These are phyloP conservation scores for Chelonia mydas DNA, from an alignment of 2,797 vertebrate genomes.

Conservation along the genomic window DNA sequence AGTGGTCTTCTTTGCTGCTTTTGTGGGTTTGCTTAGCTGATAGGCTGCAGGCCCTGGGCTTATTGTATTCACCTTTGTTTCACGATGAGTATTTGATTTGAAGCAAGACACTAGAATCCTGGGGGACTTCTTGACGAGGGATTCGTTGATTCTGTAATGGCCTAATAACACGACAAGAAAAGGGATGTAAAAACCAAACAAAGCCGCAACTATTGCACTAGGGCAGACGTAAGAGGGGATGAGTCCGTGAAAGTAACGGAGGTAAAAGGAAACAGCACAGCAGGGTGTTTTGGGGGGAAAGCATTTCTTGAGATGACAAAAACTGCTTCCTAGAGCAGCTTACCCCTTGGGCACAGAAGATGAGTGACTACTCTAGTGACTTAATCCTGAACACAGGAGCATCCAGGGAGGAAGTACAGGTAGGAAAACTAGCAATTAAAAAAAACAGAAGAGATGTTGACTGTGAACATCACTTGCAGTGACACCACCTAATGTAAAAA, in stretches of 20 bases:
- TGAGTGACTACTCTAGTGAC: background rate
- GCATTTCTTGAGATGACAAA: background rate
- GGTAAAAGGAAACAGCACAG: background rate
- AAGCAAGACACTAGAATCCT: constrained; percentile 80
- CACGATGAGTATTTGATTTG: constrained; percentile 77
- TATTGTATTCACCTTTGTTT: background rate
- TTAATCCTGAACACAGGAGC: background rate
- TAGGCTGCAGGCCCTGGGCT: constrained; percentile 83
- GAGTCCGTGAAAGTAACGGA: background rate
- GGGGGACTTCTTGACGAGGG: constrained; percentile 73
- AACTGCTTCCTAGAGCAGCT: constrained; percentile 20
- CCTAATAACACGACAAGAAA: constrained; percentile 73
- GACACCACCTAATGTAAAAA: background rate
- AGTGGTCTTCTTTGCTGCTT: constrained; percentile 62
- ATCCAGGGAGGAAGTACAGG: background rate
- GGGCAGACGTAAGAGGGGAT: constrained; percentile 1
- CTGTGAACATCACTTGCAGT: background rate
- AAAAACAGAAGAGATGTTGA: background rate
- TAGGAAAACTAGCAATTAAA: background rate
- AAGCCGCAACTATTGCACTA: background rate
- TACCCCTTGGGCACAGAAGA: constrained; percentile 17
- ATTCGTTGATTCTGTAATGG: constrained; percentile 79
- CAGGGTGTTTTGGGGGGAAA: background rate
- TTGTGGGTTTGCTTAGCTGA: constrained; percentile 69
- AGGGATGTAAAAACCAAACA: constrained; percentile 16